Percentiles rank a stretch among this genome's conserved stretches.
Conservation (phyloP, 2,113 vertebrate species). For the Sander lucioperca region DNA sequence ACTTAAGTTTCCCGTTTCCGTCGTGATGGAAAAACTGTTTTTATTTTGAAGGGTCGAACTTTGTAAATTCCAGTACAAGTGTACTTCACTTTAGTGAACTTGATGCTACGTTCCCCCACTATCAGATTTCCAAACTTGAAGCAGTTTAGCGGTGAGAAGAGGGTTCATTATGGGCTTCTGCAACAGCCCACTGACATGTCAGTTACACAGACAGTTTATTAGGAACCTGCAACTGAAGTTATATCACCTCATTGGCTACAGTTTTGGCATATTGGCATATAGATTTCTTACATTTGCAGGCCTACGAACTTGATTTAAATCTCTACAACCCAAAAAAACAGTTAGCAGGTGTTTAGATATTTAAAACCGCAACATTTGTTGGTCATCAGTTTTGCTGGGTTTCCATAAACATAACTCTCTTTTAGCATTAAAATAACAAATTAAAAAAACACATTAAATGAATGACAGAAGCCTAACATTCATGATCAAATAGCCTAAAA, state of each 20-base stretch:
- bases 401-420: not conserved
- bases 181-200: not conserved
- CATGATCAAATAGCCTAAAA: too few relatives aligned
- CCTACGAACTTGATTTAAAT: not conserved
- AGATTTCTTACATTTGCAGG: not conserved
- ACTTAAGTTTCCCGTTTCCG: accelerated
- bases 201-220: not conserved
- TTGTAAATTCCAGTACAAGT: accelerated
- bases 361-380: not conserved
- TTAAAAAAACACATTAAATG: not conserved
- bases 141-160: slow-evolving; percentile 25
- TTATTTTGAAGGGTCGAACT: slow-evolving; percentile 47
- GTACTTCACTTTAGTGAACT: accelerated
- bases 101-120: slow-evolving; percentile 1
- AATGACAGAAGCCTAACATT: not conserved
- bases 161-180: slow-evolving; percentile 47
- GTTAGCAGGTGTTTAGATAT: not conserved
- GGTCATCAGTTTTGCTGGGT: too few relatives aligned
- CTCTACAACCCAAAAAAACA: not conserved
- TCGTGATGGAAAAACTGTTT: not conserved
- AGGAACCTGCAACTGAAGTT: not conserved
- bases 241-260: not conserved
- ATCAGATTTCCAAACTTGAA: slow-evolving; percentile 71
- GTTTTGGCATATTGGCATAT: not conserved
- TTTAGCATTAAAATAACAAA: not conserved